Evolutionary conservation across 2,113 vertebrate genomes (phyloP).

Genomic region (Propithecus coquereli): DNA sequence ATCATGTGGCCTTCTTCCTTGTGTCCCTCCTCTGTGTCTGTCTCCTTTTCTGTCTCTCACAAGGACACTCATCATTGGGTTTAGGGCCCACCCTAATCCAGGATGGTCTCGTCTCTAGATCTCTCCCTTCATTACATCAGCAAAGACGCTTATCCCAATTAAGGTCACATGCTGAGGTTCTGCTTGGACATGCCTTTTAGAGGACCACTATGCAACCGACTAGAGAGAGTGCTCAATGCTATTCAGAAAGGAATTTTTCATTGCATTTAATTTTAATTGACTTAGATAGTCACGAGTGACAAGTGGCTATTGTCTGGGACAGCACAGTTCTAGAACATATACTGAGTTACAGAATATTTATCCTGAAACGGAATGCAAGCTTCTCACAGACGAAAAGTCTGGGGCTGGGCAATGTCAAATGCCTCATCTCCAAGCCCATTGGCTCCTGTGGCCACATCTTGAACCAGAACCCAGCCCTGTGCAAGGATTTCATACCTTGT

Average conservation of each 20-base stretch:
- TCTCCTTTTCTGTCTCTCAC: not conserved
- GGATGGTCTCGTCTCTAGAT: not conserved
- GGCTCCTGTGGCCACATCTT: rapidly evolving
- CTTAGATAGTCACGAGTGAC: not conserved
- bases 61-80: not conserved
- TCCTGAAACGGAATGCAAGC: not conserved
- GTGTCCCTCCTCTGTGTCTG: not conserved
- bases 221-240: not conserved
- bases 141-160: not conserved
- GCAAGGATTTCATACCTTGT: not conserved
- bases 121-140: not conserved
- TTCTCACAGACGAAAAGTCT: rapidly evolving
- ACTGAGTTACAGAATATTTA: not conserved
- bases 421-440: not conserved
- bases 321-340: not conserved
- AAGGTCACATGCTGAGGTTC: not conserved
- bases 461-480: not conserved
- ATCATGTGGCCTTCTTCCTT: not conserved
- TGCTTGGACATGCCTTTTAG: not conserved
- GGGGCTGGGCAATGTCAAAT: rapidly evolving
- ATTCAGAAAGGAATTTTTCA: not conserved
- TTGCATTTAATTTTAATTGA: not conserved
- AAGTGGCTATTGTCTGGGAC: not conserved
- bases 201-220: not conserved
- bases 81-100: not conserved